Percentiles rank a stretch among this genome's conserved stretches.
These are phyloP conservation scores for Lumbricus terrestris DNA, from an alignment of 2,888 invertebrate genomes.

Conservation along the genomic window DNA sequence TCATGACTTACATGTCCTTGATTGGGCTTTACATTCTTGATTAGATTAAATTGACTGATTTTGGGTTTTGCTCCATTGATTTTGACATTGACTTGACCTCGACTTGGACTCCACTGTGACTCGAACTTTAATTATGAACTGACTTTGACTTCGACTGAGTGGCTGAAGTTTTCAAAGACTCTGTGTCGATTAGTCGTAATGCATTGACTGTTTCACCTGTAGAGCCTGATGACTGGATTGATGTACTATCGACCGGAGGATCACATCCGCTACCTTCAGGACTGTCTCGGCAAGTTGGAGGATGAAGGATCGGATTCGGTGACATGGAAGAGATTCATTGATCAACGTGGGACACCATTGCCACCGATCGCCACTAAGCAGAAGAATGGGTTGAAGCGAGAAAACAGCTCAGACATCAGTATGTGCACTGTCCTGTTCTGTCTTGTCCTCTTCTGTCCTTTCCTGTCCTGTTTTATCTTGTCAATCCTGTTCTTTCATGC, in stretches of 20 bases:
- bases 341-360: constrained; percentile 51
- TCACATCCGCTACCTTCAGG: constrained; percentile 55
- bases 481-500: not conserved
- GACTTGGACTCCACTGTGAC: too few relatives aligned
- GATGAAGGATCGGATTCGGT: constrained; percentile 49
- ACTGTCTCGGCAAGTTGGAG: constrained; percentile 53
- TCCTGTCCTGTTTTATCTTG: not conserved
- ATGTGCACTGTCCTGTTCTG: not conserved
- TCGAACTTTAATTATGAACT: too few relatives aligned
- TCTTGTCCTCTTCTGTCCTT: too few relatives aligned
- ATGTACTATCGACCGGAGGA: constrained; percentile 62
- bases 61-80: not conserved
- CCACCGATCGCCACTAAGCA: constrained; percentile 48
- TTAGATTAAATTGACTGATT: not conserved
- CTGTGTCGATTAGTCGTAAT: too few relatives aligned
- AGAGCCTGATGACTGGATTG: constrained; percentile 63
- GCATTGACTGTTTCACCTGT: constrained; percentile 32
- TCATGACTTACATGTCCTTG: not conserved
- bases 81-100: not conserved
- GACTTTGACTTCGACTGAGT: not conserved
- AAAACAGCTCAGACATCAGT: not conserved
- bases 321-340: constrained; percentile 57
- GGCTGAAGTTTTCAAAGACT: not conserved
- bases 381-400: constrained; percentile 18
- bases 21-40: too few relatives aligned